phyloP scores from a whole-genome alignment of 1,140 invertebrate species.

The Pseudomyrmex dendroicus region DNA sequence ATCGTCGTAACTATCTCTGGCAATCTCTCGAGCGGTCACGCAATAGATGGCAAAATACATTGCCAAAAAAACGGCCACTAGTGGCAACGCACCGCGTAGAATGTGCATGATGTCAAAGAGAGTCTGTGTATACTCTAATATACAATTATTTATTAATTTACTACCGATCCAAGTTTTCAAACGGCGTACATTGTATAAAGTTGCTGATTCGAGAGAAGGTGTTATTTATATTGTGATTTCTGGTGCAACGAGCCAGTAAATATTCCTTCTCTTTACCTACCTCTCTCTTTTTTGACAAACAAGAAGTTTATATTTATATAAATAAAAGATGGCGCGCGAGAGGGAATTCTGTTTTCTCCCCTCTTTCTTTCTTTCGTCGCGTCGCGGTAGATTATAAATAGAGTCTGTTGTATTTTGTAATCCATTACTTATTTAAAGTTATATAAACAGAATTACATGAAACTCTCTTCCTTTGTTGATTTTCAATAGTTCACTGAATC shows the following conservation, averaged over 20 bases:
- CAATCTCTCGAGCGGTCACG: constrained; percentile 62
- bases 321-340: constrained; percentile 13
- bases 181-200: background rate
- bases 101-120: constrained; percentile 11
- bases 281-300: too few species aligned
- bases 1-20: constrained; percentile 41
- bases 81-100: constrained; percentile 16
- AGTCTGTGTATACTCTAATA: background rate
- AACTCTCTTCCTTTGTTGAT: constrained; percentile 41
- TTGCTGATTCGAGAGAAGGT: background rate
- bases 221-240: constrained; percentile 44
- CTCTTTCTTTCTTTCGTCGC: background rate
- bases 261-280: background rate
- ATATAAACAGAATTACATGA: constrained; percentile 44
- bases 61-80: constrained; percentile 31
- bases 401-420: constrained; percentile 29
- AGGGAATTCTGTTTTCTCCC: constrained; percentile 42
- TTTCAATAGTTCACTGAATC: constrained; percentile 25
- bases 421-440: constrained; percentile 45
- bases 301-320: constrained; percentile 39
- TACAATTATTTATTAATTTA: constrained; percentile 22
- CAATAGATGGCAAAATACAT: constrained; percentile 54
- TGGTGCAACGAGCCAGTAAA: constrained; percentile 35
- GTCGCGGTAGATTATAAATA: constrained; percentile 5
- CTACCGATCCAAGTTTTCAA: constrained; percentile 32